A percentile compares a stretch with the other conserved stretches of the same genome.
These are phyloP conservation scores for Nothocercus julius DNA, from an alignment of 2,113 vertebrate genomes.

Conservation along the genomic window DNA sequence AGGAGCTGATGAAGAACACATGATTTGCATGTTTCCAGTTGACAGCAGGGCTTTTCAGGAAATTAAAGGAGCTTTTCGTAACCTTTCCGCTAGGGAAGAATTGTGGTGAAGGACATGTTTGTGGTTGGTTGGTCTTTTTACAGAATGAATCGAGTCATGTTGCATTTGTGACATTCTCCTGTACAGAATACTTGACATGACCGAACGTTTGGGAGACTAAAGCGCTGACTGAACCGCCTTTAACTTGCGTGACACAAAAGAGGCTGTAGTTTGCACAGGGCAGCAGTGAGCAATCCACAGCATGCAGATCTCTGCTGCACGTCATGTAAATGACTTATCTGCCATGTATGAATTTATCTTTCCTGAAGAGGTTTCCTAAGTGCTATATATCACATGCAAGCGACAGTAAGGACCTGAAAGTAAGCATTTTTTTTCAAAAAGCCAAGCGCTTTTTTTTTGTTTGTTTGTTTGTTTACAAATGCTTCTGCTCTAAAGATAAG, in stretches of 20 bases:
- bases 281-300: neutral
- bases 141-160: neutral
- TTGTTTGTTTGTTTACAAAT: neutral
- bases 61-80: neutral
- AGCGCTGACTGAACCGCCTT: neutral
- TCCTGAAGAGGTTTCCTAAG: neutral
- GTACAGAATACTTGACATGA: neutral
- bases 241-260: neutral
- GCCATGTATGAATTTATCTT: neutral
- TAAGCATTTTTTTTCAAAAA: neutral
- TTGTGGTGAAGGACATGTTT: neutral
- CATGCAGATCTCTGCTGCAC: neutral
- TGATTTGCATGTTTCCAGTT: neutral
- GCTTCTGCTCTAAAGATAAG: neutral
- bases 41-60: neutral
- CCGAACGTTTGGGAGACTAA: neutral
- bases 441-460: neutral
- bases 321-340: neutral
- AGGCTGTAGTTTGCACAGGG: neutral
- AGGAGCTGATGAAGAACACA: neutral
- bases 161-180: neutral
- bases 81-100: neutral
- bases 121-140: neutral
- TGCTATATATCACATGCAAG: neutral
- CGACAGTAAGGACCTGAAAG: neutral